Conservation (phyloP, 2,113 vertebrate species). For the Tretioscincus oriximinensis region DNA sequence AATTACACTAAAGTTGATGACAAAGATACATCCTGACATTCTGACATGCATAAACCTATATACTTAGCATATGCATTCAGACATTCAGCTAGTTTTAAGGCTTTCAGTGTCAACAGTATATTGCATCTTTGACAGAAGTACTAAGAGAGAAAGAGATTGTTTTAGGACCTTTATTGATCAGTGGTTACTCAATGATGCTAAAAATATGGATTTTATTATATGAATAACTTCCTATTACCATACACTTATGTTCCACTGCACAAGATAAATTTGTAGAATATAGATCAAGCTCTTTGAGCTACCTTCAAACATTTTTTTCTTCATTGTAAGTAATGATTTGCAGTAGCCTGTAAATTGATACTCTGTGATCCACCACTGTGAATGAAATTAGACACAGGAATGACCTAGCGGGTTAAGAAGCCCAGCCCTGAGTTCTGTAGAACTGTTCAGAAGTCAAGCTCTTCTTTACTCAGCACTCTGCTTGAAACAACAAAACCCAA, state of each 20-base stretch:
- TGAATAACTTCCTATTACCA: slow-evolving; percentile 1
- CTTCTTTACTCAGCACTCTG: slow-evolving; percentile 15
- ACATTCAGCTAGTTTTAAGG: neutral
- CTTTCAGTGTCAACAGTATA: slow-evolving; percentile 35
- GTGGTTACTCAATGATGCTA: slow-evolving; percentile 3
- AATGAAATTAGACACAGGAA: slow-evolving; percentile 21
- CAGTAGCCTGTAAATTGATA: neutral
- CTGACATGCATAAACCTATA: neutral
- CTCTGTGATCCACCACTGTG: slow-evolving; percentile 4
- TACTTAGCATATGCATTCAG: neutral
- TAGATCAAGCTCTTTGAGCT: neutral
- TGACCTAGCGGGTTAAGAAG: slow-evolving; percentile 9
- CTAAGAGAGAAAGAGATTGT: slow-evolving; percentile 41
- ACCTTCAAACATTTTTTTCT: slow-evolving; percentile 22
- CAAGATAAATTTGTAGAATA: neutral
- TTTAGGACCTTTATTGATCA: slow-evolving; percentile 18
- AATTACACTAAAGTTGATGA: neutral
- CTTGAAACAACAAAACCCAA: slow-evolving; percentile 21
- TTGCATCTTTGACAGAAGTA: neutral
- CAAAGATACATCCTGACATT: slow-evolving; percentile 3
- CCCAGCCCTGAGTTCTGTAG: neutral
- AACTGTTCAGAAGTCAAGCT: neutral
- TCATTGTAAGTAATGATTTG: slow-evolving; percentile 4
- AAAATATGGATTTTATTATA: neutral
- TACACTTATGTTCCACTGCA: neutral